Percentiles rank a stretch among this genome's conserved stretches.
phyloP scores from a whole-genome alignment of 2,113 vertebrate genomes.

The Edolisoma coerulescens region DNA sequence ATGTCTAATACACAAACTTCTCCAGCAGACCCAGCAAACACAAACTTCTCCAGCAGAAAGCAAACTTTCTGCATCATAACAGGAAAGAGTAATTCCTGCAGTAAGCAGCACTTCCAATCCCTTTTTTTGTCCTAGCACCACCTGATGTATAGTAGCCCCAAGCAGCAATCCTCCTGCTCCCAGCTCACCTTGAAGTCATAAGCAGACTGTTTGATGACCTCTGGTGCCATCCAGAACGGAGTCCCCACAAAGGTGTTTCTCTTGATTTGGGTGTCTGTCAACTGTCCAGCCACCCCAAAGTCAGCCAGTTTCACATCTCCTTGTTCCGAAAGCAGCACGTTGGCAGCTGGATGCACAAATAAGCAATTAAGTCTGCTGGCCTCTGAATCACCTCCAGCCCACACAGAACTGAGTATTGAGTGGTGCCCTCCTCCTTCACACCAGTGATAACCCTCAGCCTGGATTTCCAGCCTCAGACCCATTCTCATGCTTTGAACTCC shows the following conservation, averaged over 20 bases:
- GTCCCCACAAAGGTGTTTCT: constrained; percentile 98
- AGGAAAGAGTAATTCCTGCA: neutral
- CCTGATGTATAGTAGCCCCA: accelerated
- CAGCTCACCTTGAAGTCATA: constrained; percentile 93
- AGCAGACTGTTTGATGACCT: constrained; percentile 98
- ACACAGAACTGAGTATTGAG: neutral
- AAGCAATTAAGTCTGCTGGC: neutral
- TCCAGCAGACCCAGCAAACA: neutral
- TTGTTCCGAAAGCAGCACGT: constrained; percentile 94
- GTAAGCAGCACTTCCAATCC: neutral
- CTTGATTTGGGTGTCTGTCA: constrained; percentile 98
- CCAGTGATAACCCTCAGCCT: neutral
- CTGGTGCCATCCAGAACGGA: constrained; percentile 99
- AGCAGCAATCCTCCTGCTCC: neutral
- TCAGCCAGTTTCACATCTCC: constrained; percentile 98
- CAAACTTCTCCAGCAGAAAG: neutral
- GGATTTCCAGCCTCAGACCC: neutral
- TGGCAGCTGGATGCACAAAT: constrained; percentile 82
- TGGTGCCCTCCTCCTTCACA: neutral
- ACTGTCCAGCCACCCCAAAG: constrained; percentile 96
- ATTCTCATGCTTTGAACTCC: neutral
- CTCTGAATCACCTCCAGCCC: neutral
- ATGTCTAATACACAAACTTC: neutral
- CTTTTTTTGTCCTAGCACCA: neutral
- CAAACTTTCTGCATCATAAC: neutral